A percentile compares a stretch with the other conserved stretches of the same genome.
phyloP scores from a whole-genome alignment of 2,888 invertebrate genomes.

The Mystacides longicornis region DNA sequence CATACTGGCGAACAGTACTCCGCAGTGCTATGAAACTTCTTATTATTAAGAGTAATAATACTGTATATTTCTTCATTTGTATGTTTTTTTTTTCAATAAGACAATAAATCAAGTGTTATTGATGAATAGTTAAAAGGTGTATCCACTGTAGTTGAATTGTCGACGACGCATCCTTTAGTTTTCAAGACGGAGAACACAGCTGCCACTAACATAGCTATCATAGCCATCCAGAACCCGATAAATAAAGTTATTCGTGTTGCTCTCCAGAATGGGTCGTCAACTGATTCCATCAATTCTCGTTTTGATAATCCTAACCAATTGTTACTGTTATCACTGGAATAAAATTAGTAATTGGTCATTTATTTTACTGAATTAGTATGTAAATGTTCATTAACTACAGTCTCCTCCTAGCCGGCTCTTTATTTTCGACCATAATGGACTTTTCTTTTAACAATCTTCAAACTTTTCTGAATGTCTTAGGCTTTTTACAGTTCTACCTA shows the following conservation, averaged over 20 bases:
- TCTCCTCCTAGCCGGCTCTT: too few relatives aligned
- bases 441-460: too few relatives aligned
- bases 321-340: slow-evolving; percentile 8
- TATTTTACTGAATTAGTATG: background rate
- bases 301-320: slow-evolving; percentile 34
- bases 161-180: slow-evolving; percentile 20
- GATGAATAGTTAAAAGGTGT: too few relatives aligned
- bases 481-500: too few relatives aligned
- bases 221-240: slow-evolving; percentile 43
- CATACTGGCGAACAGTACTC: too few relatives aligned
- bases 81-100: background rate
- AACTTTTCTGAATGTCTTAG: too few relatives aligned
- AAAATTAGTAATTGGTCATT: background rate
- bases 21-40: too few relatives aligned
- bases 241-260: slow-evolving; percentile 40
- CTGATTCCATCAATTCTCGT: slow-evolving; percentile 44
- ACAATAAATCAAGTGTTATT: too few relatives aligned
- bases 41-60: background rate
- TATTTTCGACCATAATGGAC: too few relatives aligned
- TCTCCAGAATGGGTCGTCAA: slow-evolving; percentile 45
- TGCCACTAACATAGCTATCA: slow-evolving; percentile 42
- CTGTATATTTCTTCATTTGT: background rate
- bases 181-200: slow-evolving; percentile 37
- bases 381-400: too few relatives aligned
- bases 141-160: background rate